Evolutionary conservation across 2,888 invertebrate species (phyloP), one percentile per base, ranked within the genome.

Genomic region (Hydroisotoma schaefferi): DNA sequence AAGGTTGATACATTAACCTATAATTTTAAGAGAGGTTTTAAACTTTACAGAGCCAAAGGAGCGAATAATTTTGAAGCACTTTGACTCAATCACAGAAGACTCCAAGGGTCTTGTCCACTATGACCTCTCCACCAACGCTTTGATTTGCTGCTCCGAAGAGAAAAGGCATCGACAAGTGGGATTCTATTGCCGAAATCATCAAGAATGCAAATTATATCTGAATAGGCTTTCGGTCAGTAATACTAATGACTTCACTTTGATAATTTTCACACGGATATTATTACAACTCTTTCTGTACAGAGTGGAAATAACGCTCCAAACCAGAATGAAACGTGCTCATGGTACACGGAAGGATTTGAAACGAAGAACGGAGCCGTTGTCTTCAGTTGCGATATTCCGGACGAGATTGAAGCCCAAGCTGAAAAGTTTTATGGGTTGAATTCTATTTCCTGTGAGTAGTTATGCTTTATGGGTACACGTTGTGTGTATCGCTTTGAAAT

Each of bases 351-450:
- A 23, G 46, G 46, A 46, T 40, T 40, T 40, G 25, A 46, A 20
- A 5, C 46, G 15, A 3, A 46, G 3, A 20, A 46, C 15, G 22
- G 23, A 22, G 56, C 56, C 12, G 56, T 47, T 33, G 33, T 33
- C 6, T 47, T 56, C 33, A 47, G 47, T 10, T 56, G 56, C 22
- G 20, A 40, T 15, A 20, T 18, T 40, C 5, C 15, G n/a, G 37
- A 2, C 1, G 29, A 47, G n/a, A 3, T 56, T 12, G 48, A 48
- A 25, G 56, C 47, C 25, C 18, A 26, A 8, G 56, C 33, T 23
- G 56, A 56, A 26, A 23, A 48, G 18, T 56, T 56, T 25, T 56
- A 33, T 23, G 46, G 46, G 1, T 12, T 56, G 23, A 18, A 56
- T 18, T 47, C 48, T 1, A 47, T 48, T 22, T 29, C 47, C 1